Evolutionary conservation across 2,888 invertebrate species (phyloP), one percentile per base, ranked within the genome.

Genomic region (Aphelenchoides bicaudatus): DNA sequence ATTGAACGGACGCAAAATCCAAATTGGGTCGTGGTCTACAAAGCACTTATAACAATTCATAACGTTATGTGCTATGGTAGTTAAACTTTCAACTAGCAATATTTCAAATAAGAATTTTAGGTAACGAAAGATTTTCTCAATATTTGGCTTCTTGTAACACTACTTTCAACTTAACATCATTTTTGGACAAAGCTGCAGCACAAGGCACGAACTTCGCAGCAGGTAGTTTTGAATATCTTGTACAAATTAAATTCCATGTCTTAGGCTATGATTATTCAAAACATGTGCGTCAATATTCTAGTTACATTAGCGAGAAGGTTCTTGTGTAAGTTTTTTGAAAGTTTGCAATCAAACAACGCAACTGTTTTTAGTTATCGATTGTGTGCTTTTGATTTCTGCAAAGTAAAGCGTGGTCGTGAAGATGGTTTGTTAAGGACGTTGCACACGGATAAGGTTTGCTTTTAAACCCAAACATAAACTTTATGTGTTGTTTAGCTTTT

Each of bases 1-100:
- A 91, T 98, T 79, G 96, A 98, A 83, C 85, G 98, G 78, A 93
- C 94, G 70, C 94, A 94, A 83, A 91, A 92, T 84, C 87, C 89
- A 73, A 93, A 90, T 82, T 98, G 98, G 96, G 90, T 96, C 70
- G 94, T 98, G 65, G 96, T 98, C 62, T 98, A 91, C 84, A 98
- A 98, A 83, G 87, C 94, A 53, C 87, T 98, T 71, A 90, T 98
- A 79, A 94, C 96, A 61, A 91, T 93, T 67, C 98, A 98, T 83
- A 94, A 98, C 84, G 86, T 98, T 82, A 90, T 98, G 87, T 96
- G 96, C 80, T 96, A 96, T 84, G 98, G 98, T n/a, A n/a, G n/a
- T n/a, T n/a, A n/a, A n/a, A n/a, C n/a, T n/a, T n/a, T 79, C 98
- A 98, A 84, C 98, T 98, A 88, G 94, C 94, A 81, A 66, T 58